Conservation (phyloP, 2,797 vertebrate species). For the Cygnus olor region DNA sequence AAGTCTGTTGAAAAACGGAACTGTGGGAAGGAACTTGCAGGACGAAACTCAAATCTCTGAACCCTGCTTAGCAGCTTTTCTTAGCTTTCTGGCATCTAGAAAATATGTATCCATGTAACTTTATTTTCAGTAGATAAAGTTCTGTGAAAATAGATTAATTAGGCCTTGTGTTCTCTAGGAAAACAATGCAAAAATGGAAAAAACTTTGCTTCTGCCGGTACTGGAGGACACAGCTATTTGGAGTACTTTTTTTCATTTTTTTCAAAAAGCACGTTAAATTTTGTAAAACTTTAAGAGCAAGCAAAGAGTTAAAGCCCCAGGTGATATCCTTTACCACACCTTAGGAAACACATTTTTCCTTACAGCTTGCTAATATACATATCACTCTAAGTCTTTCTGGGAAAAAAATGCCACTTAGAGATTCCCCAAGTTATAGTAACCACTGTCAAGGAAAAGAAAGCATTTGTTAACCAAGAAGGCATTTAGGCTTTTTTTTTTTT, state of each 20-base stretch:
- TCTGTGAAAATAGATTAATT: neutral
- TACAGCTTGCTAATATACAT: neutral
- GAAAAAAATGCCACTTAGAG: neutral
- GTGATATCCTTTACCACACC: neutral
- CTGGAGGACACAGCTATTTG: neutral
- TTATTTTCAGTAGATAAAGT: neutral
- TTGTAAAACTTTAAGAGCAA: neutral
- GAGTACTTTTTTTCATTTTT: neutral
- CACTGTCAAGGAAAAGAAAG: neutral
- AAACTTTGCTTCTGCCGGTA: neutral
- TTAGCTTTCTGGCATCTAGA: neutral
- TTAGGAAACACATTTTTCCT: neutral
- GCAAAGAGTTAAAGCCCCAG: neutral
- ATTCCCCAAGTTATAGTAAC: neutral
- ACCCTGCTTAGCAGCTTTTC: neutral
- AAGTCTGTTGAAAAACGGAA: neutral
- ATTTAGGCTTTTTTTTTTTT: neutral
- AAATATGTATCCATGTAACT: neutral
- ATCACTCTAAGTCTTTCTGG: neutral
- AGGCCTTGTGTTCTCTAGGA: neutral
- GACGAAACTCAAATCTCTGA: neutral
- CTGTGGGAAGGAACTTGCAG: neutral
- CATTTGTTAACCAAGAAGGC: neutral
- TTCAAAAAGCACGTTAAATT: neutral
- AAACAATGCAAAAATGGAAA: neutral